These are phyloP conservation scores for Urechis unicinctus DNA, from an alignment of 2,888 invertebrate species.

Conservation along the genomic window DNA sequence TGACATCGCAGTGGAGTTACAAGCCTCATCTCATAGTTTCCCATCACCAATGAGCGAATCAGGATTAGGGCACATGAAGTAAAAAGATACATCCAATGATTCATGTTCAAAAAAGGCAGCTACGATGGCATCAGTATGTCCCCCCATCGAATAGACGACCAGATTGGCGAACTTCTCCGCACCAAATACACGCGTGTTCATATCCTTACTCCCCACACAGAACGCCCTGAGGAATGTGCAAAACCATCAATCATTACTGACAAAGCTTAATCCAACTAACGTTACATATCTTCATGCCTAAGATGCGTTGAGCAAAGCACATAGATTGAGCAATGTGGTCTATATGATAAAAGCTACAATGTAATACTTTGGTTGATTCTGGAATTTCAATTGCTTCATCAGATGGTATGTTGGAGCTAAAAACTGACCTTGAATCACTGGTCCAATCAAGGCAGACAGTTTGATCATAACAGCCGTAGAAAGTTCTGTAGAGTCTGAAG, in stretches of 20 bases:
- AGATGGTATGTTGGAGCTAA: too few species aligned
- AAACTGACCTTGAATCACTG: conserved; percentile 67
- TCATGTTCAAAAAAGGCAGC: conserved; percentile 82
- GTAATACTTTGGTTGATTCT: too few species aligned
- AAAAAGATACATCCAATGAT: conserved; percentile 66
- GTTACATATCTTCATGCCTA: neutral
- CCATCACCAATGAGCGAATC: neutral
- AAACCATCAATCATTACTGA: neutral
- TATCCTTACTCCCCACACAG: conserved; percentile 86
- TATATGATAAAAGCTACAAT: neutral
- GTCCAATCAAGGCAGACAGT: conserved; percentile 89
- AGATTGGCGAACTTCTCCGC: conserved; percentile 71
- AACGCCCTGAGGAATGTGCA: conserved; percentile 56
- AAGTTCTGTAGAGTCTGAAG: conserved; percentile 76
- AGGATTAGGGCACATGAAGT: neutral
- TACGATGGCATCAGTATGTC: conserved; percentile 78
- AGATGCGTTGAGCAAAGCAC: too few species aligned
- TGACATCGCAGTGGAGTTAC: too few species aligned
- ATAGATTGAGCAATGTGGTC: too few species aligned
- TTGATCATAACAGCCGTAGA: conserved; percentile 74
- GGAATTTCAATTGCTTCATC: too few species aligned
- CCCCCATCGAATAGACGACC: conserved; percentile 68
- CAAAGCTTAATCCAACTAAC: neutral
- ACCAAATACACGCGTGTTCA: conserved; percentile 73
- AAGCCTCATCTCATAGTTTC: too few species aligned